Base-by-base conservation (phyloP, 2,797 vertebrate species). In the Sebastes ruberrimus region DNA sequence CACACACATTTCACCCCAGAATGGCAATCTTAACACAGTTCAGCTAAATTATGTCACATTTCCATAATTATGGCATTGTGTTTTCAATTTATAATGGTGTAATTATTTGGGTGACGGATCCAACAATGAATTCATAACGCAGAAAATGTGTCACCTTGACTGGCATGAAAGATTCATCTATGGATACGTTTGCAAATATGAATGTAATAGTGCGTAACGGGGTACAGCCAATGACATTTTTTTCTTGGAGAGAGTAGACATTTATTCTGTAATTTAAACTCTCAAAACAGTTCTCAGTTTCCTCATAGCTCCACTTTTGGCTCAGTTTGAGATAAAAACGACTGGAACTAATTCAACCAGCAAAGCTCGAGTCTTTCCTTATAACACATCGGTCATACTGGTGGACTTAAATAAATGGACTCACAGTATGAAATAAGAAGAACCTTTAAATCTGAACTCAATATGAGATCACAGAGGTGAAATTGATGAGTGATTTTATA, bases 1-100 rank as follows among this genome's bases (percentile, higher is more conserved):
- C 81, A 62, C 74, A 53, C 74, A 77, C 74, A 56, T 84, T 74
- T 89, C 79, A 78, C 78, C 70, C 78, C 63, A 72, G 49, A 83
- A 77, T 71, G 5, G 1, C 32, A 72, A 63, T 81, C 69, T 55
- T 28, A 66, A 25, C 69, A 42, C 67, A 72, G 59, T 79, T 69
- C 57, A 71, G 52, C 56, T 55, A 55, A 73, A 86, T 77, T 3
- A 71, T 55, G 60, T 62, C 62, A 76, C 32, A 82, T 83, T 80
- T 76, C 22, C 64, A 83, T 82, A 74, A 80, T 82, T 63, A 33
- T 3, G 7, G 23, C 52, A 49, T 56, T 70, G 55, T 68, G 33
- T 76, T 60, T 76, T 60, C 63, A 60, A 35, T 79, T 81, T 57
- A 76, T 20, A 66, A 59, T 28, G 28, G 13, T 35, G 49, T 49